phyloP scores from a whole-genome alignment of 2,797 vertebrate species.

The Xenops minutus region DNA sequence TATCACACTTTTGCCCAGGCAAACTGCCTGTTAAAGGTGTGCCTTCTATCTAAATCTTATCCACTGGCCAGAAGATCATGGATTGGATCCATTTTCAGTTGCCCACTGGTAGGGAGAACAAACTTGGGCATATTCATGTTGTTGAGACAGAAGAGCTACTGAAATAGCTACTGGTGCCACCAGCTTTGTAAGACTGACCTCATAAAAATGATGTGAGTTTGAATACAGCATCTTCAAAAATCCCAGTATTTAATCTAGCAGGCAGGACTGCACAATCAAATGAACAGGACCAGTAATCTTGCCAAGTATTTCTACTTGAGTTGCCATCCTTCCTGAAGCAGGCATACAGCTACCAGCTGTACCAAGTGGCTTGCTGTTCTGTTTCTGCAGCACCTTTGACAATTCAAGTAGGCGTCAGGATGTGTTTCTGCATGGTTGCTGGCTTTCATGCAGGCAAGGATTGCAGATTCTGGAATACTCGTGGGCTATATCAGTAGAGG shows the following conservation, averaged over 20 bases:
- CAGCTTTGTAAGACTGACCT: not conserved
- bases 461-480: not conserved
- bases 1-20: not conserved
- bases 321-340: not conserved
- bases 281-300: not conserved
- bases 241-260: not conserved
- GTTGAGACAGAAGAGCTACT: not conserved
- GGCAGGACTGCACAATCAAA: not conserved
- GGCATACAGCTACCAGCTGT: not conserved
- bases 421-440: not conserved
- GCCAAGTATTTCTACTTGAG: not conserved
- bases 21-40: not conserved
- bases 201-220: not conserved
- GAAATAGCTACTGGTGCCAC: not conserved
- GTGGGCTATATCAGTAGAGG: not conserved
- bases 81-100: not conserved
- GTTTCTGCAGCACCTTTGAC: not conserved
- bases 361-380: not conserved
- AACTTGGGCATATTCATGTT: not conserved
- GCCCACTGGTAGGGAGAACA: not conserved
- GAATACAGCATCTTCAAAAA: not conserved
- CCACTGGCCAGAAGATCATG: not conserved
- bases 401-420: not conserved
- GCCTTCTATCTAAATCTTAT: not conserved
- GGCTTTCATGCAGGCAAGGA: not conserved